phyloP scores from a whole-genome alignment of 2,888 invertebrate genomes.

The Lampropteryx suffumata region DNA sequence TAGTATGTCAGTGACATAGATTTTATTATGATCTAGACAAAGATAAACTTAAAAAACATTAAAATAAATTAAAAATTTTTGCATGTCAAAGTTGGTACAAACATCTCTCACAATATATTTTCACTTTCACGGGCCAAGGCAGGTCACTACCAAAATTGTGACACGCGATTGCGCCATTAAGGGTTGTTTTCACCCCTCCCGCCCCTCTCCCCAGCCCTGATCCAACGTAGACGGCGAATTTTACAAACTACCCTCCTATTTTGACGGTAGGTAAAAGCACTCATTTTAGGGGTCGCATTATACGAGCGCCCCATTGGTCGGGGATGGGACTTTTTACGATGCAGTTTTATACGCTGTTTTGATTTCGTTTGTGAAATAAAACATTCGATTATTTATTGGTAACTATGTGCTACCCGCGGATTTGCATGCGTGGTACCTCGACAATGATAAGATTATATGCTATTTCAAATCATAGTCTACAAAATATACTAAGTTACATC shows the following conservation, averaged over 20 bases:
- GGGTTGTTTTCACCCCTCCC: conserved; percentile 66
- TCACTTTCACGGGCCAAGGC: conserved; percentile 77
- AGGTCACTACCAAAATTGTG: conserved; percentile 82
- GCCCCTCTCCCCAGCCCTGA: conserved; percentile 42
- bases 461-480: no score
- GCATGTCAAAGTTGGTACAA: conserved; percentile 32
- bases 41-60: no score
- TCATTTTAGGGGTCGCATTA: conserved; percentile 52
- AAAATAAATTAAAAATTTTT: no score
- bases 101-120: conserved; percentile 70
- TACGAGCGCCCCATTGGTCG: conserved; percentile 52
- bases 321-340: conserved; percentile 58
- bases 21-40: no score
- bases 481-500: no score
- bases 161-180: conserved; percentile 82
- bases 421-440: no score
- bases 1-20: no score
- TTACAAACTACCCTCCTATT: conserved; percentile 75
- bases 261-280: conserved; percentile 49
- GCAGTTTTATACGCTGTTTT: conserved; percentile 52
- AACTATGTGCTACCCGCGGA: no score
- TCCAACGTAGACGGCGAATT: conserved; percentile 71
- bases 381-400: neutral
- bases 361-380: conserved; percentile 41
- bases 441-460: no score